These are phyloP conservation scores for Micronycteris hirsuta DNA, from an alignment of 2,113 vertebrate genomes.

Conservation along the genomic window DNA sequence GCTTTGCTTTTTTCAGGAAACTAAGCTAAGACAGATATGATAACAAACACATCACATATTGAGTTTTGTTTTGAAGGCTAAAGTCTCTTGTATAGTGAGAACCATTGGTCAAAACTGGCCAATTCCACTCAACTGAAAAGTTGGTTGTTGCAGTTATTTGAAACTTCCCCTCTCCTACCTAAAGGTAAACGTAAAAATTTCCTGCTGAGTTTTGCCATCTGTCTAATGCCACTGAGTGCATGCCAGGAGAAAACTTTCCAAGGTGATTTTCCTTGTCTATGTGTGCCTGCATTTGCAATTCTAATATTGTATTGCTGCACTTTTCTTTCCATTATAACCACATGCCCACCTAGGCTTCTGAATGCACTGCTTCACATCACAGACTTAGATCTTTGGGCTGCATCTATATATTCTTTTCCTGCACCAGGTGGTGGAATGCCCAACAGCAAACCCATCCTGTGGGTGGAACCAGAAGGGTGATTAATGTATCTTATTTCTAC, in stretches of 20 bases:
- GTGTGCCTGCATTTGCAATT: not conserved
- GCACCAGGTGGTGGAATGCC: not conserved
- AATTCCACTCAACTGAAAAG: not conserved
- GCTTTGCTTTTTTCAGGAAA: not conserved
- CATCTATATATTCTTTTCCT: not conserved
- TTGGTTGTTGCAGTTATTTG: not conserved
- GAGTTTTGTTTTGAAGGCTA: not conserved
- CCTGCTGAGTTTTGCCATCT: not conserved
- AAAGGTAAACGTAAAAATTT: not conserved
- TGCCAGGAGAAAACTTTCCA: not conserved
- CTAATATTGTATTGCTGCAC: not conserved
- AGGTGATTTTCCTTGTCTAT: not conserved
- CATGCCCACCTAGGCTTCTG: not conserved
- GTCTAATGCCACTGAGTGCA: not conserved
- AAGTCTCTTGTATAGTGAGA: not conserved
- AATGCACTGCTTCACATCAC: not conserved
- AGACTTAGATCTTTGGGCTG: not conserved
- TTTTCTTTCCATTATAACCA: not conserved
- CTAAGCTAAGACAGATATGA: not conserved
- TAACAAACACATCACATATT: not conserved
- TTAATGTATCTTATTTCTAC: slow-evolving; percentile 57
- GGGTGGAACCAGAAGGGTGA: not conserved
- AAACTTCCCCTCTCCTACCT: not conserved
- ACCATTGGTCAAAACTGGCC: not conserved
- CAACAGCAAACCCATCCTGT: not conserved